Base-by-base conservation (phyloP, 1,140 invertebrate genomes). In the Platorchestia sp. region DNA sequence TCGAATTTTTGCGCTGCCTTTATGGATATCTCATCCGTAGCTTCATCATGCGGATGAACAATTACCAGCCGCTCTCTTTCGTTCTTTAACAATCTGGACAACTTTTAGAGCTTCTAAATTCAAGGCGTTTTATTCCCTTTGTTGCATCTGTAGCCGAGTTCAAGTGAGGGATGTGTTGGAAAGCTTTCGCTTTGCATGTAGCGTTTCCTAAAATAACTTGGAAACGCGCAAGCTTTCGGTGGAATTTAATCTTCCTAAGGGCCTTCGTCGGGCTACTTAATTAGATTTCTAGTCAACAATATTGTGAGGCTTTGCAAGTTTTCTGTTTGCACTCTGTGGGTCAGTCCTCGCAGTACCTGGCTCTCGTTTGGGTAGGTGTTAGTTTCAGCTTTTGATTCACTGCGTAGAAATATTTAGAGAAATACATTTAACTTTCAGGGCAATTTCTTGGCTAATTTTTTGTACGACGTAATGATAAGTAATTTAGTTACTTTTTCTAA, bases 241-340 rank as follows among this genome's bases (percentile, higher is more conserved):
- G 87, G 87, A 89, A 89, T 89, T 89, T 89, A 89, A 89, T 89
- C 87, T 89, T 89, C 87, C 87, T 89, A 41, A 89, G 87, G 87
- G 87, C 87, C 41, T 89, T 89, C 87, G 43, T 42, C 87, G 43
- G 87, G 36, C 87, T 89, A 89, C 87, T 89, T 89, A 89, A 89
- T 89, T 89, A 89, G 87, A 89, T 89, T 89, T 89, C 87, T 89
- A 89, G 41, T 89, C 87, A 89, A 89, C 41, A 42, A 89, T 89
- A 89, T 42, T 89, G 87, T 89, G 87, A 89, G 87, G 41, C 87
- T 89, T 89, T 42, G 43, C 87, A 89, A 89, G 36, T 89, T 89
- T 41, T 43, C 27, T 89, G n/a, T 89, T 89, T 89, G n/a, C 43
- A 42, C 36, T 42, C 87, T 75, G 59, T 75, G 27, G 59, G 59